Evolutionary conservation across 2,113 vertebrate species (phyloP), one percentile per base, ranked within the genome.

Genomic region (Manacus vitellinus): DNA sequence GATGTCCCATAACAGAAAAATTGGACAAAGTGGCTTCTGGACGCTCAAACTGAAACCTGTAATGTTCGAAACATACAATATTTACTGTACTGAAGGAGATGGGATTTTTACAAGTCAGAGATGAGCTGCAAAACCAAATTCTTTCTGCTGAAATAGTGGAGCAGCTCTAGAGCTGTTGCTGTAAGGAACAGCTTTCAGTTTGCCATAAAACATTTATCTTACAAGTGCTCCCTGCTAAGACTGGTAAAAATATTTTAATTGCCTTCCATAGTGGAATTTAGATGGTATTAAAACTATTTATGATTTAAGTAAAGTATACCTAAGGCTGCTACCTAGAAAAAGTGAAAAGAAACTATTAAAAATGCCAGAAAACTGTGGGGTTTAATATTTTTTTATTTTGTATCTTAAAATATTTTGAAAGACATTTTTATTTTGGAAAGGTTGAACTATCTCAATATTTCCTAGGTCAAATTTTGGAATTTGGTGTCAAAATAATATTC

Each of bases 191-290:
- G 77, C 85, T 94, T 84, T 73, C 72, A 35, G 47, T 59, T 75
- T 76, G 41, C 41, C 43, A 23, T 71, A 52, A 78, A 94, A 74
- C 33, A 84, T 91, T 95, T 87, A 44, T 89, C 86, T 90, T 83
- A 72, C 44, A 70, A 81, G 54, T 55, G 51, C 47, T 95, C 37
- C 44, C n/a, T 89, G 13, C 49, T 89, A 20, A 35, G 77, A 35
- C 73, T 89, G 88, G 58, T 77, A 85, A 92, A 78, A 92, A 71
- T 95, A 67, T 71, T 96, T 59, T 86, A 13, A 52, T 75, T 93
- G 39, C 35, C 41, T 65, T 47, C 35, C 2, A 1, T 72, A 76
- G 79, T n/a, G 35, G 56, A 92, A 75, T 67, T 85, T 65, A 72
- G 58, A 44, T 28, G 24, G 30, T 72, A 65, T 79, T 87, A 82